Conservation (phyloP, 2,888 invertebrate genomes). For the Blera fallax region DNA sequence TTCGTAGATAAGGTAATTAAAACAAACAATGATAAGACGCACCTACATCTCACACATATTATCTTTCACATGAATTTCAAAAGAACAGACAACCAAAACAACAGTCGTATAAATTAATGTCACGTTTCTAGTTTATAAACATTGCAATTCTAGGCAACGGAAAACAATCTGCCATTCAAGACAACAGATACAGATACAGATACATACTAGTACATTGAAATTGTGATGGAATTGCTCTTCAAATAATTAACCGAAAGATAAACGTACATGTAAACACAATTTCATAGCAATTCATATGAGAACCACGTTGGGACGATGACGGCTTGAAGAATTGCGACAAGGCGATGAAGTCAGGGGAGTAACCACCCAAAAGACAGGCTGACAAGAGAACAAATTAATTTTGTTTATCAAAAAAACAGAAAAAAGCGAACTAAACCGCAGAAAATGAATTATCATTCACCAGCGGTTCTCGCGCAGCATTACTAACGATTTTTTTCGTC, state of each 20-base stretch:
- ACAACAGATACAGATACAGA: background rate
- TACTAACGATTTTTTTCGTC: background rate
- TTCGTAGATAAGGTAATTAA: slow-evolving; percentile 18
- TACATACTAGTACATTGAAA: no score
- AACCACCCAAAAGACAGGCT: background rate
- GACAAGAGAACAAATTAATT: background rate
- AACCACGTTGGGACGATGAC: background rate
- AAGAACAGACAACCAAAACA: background rate
- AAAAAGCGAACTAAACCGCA: background rate
- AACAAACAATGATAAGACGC: slow-evolving; percentile 8
- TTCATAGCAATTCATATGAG: background rate
- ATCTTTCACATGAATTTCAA: slow-evolving; percentile 2
- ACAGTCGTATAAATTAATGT: slow-evolving; percentile 33
- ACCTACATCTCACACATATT: background rate
- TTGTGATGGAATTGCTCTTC: slow-evolving; percentile 26
- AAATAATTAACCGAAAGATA: slow-evolving; percentile 6
- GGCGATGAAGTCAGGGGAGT: background rate
- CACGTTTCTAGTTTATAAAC: slow-evolving; percentile 39
- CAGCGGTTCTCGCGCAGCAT: background rate
- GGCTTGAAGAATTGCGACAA: background rate
- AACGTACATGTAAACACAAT: background rate
- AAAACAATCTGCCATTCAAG: slow-evolving; percentile 8
- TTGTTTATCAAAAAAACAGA: background rate
- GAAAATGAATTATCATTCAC: background rate
- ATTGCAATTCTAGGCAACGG: slow-evolving; percentile 11